These are phyloP conservation scores for Scaptomyza polygonia DNA, from an alignment of 2,888 invertebrate species.

Conservation along the genomic window DNA sequence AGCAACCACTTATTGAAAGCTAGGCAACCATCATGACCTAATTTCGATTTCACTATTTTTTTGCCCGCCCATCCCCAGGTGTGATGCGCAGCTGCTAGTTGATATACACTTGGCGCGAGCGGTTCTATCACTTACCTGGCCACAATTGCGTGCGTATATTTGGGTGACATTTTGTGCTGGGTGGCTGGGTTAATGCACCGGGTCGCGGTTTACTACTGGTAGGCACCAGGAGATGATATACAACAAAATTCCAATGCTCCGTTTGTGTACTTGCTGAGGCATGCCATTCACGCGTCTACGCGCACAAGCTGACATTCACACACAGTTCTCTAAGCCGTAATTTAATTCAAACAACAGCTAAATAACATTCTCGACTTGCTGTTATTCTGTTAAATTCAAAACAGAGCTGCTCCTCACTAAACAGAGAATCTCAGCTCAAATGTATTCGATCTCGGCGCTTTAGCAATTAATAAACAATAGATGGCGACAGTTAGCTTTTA, in stretches of 20 bases:
- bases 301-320: slow-evolving; percentile 32
- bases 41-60: slow-evolving; percentile 29
- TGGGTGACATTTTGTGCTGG: slow-evolving; percentile 85
- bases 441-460: neutral
- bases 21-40: slow-evolving; percentile 10
- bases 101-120: neutral
- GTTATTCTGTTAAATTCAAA: neutral
- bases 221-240: slow-evolving; percentile 37
- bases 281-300: slow-evolving; percentile 36
- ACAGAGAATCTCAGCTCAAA: slow-evolving; percentile 8
- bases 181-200: slow-evolving; percentile 26
- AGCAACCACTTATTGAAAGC: neutral
- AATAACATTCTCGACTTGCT: neutral
- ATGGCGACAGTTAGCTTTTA: slow-evolving; percentile 1
- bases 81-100: slow-evolving; percentile 22
- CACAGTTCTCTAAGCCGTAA: neutral
- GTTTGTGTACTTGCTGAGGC: slow-evolving; percentile 41
- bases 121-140: slow-evolving; percentile 84
- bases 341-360: neutral
- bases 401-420: neutral
- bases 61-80: slow-evolving; percentile 20
- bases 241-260: slow-evolving; percentile 47
- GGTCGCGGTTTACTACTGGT: slow-evolving; percentile 36
- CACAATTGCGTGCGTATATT: slow-evolving; percentile 93
- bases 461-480: neutral